Evolutionary conservation across 2,888 invertebrate species (phyloP), one percentile per base, ranked within the genome.

Genomic region (Stramonita haemastoma): DNA sequence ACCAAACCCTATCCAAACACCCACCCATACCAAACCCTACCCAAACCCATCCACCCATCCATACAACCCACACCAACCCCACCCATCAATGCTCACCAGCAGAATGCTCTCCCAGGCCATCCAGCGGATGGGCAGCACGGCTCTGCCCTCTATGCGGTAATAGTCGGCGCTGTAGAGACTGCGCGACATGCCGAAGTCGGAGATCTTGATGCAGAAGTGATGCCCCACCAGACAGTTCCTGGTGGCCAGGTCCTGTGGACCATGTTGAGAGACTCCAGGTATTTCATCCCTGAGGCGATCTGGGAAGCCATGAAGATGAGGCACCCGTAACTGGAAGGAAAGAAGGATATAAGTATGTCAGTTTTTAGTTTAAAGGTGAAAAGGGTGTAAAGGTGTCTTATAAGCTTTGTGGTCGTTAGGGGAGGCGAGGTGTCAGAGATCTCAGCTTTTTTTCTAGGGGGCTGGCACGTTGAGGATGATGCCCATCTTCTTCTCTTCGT

Each of bases 191-290:
- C 96, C 96, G 92, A 96, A 95, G 92, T 96, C 96, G 5, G 96
- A 95, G 90, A 96, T 96, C 93, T 96, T 96, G 87, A 96, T 95
- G 81, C 97, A 97, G 96, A 97, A 98, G 92, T 97, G 97, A 95
- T 97, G 97, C 92, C 98, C 98, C 90, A 98, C 97, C 91, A 98
- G 96, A 95, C 98, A 98, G 96, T 98, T 98, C 95, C 98, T 96
- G 79, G 98, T 97, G 87, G 98, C 98, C 93, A 98, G 96, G 96
- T 98, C 98, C 98, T 97, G 96, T 98, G 98, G 87, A 98, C 98
- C 95, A 98, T 98, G 96, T 98, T 98, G 92, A 98, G 97, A 86
- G 98, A 97, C 96, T 98, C 97, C 94, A 98, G 96, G 96, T 98
- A 98, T 94, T 98, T 97, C 98, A 98, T 98, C 26, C 98, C 98